These are phyloP conservation scores for Tetrapedia diversipes DNA, from an alignment of 2,888 invertebrate species.

Conservation along the genomic window DNA sequence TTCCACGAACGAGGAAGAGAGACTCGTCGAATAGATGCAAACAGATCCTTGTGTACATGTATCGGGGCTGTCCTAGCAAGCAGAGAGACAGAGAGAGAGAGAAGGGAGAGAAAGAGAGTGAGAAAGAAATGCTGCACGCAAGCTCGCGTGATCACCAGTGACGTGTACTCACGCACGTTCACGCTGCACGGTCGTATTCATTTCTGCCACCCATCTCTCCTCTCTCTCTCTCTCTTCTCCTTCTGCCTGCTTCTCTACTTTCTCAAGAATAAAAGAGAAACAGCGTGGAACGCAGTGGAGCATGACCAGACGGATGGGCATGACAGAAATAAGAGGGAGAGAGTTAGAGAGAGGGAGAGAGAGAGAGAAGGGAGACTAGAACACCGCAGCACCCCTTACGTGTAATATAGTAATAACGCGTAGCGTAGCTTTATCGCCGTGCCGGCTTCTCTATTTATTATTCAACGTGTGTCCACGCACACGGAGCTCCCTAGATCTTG, in stretches of 20 bases:
- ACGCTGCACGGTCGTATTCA: slow-evolving; percentile 25
- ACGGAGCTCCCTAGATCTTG: slow-evolving; percentile 42
- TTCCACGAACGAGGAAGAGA: slow-evolving; percentile 18
- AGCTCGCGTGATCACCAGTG: slow-evolving; percentile 79
- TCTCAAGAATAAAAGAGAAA: not conserved
- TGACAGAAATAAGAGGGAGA: not conserved
- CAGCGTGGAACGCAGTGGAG: not conserved
- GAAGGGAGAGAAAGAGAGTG: slow-evolving; percentile 39
- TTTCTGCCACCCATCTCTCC: slow-evolving; percentile 44
- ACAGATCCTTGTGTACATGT: not conserved
- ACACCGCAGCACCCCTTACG: slow-evolving; percentile 64
- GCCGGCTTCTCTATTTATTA: slow-evolving; percentile 72
- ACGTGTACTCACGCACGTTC: slow-evolving; percentile 55
- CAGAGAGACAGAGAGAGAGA: slow-evolving; percentile 32
- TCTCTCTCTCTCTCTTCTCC: too few species aligned
- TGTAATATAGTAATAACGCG: slow-evolving; percentile 78
- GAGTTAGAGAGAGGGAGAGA: not conserved
- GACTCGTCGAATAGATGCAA: slow-evolving; percentile 33
- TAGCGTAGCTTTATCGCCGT: slow-evolving; percentile 71
- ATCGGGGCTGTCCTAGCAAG: not conserved
- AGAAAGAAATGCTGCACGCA: slow-evolving; percentile 80
- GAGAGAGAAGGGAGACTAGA: slow-evolving; percentile 16
- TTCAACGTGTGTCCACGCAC: slow-evolving; percentile 67
- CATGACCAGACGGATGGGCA: slow-evolving; percentile 7
- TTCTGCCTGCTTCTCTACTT: too few species aligned